Evolutionary conservation across 2,888 invertebrate species (phyloP), one percentile per base, ranked within the genome.

Genomic region (Tuberolachnus salignus): DNA sequence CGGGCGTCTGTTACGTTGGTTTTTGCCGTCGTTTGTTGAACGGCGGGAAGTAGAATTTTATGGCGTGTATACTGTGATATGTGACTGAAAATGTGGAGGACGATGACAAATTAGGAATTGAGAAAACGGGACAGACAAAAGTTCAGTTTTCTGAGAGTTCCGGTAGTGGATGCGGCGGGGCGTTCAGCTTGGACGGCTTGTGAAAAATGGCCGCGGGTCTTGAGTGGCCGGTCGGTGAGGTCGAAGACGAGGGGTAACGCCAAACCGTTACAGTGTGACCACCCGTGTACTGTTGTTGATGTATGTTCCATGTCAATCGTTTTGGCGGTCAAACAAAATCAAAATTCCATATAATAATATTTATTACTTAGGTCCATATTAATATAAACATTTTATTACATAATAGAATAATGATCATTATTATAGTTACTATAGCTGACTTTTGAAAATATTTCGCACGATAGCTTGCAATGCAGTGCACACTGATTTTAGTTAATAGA

Each of bases 221-320:
- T 19, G 44, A 14, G 46, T 21, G 8, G 51, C 21, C 6, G 59
- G 4, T 11, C 26, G 3, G 26, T 10, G 16, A 21, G 55, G 19
- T 23, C 9, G 78, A 16, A 1, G 44, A 9, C 49, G 51, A n/a
- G n/a, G 78, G 78, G 69, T 67, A 78, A 78, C 78, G 78, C 78
- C 57, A 51, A 69, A 19, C n/a, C 23, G 1, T 49, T 23, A 46
- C 78, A 78, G 78, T 78, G 67, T 78, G 59, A 23, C 78, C 78
- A 78, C 1, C 53, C 16, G 6, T 0, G 23, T 34, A 34, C 6
- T 4, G 34, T 6, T 34, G 6, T 34, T 34, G 6, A 34, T 4
- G 34, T 34, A 53, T 44, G 44, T 73, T 74, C 63, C 63, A 64
- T 74, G 63, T 3, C 9, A 19, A 57, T 34, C 3, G 26, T 59